A percentile compares a stretch with the other conserved stretches of the same genome.
phyloP scores from a whole-genome alignment of 2,888 invertebrate genomes.

The Zygaena filipendulae region DNA sequence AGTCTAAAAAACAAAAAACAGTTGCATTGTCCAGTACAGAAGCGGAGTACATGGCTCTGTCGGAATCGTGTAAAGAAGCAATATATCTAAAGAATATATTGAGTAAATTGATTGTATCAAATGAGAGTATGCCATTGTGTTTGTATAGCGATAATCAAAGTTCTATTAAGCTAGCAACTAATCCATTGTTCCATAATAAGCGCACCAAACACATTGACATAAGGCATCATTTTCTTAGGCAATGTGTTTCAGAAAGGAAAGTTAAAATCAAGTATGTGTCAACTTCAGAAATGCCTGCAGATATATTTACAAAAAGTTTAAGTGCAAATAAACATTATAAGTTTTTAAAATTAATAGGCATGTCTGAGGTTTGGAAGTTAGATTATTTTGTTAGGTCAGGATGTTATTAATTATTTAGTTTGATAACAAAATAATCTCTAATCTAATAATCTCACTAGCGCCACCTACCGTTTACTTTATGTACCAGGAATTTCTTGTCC shows the following conservation, averaged over 20 bases:
- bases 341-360: constrained; percentile 32
- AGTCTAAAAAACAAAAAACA: constrained; percentile 21
- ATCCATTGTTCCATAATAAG: constrained; percentile 81
- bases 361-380: too few species aligned
- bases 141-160: constrained; percentile 50
- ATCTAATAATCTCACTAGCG: too few species aligned
- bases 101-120: neutral
- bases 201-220: constrained; percentile 62
- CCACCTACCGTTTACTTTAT: too few species aligned
- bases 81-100: constrained; percentile 8
- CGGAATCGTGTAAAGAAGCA: constrained; percentile 11
- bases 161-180: constrained; percentile 82
- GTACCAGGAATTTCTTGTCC: too few species aligned
- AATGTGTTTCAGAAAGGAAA: neutral
- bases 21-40: constrained; percentile 20
- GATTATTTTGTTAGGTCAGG: too few species aligned
- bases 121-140: neutral
- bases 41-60: constrained; percentile 8
- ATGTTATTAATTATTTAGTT: too few species aligned
- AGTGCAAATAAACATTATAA: constrained; percentile 36
- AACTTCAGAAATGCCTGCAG: neutral
- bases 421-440: too few species aligned
- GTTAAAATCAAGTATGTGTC: neutral
- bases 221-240: constrained; percentile 41
- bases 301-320: neutral